phyloP scores from a whole-genome alignment of 2,113 vertebrate species.

The Bos javanicus region DNA sequence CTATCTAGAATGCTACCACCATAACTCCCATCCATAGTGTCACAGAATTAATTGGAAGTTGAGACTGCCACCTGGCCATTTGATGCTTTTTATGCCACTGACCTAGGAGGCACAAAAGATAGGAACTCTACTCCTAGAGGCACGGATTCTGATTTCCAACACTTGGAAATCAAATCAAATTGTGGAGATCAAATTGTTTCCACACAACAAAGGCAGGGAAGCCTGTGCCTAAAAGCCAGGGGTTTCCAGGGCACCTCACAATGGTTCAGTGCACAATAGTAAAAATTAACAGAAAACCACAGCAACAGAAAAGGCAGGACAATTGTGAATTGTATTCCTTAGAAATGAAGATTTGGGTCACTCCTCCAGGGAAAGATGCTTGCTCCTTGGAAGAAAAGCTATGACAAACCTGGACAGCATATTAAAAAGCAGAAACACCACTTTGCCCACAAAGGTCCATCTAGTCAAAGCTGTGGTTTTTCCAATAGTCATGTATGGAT shows the following conservation, averaged over 20 bases:
- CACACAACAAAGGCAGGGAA: neutral
- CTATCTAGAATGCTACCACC: neutral
- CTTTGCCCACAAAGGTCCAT: neutral
- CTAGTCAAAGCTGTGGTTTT: neutral
- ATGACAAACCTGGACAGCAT: neutral
- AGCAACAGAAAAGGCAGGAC: neutral
- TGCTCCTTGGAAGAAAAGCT: neutral
- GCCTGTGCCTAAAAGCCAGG: neutral
- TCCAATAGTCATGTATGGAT: neutral
- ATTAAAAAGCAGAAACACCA: neutral
- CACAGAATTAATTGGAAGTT: neutral
- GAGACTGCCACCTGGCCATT: neutral
- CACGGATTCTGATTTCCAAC: neutral
- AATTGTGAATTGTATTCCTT: neutral
- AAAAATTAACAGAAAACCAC: neutral
- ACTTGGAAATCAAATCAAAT: neutral
- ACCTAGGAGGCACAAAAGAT: neutral
- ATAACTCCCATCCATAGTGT: neutral
- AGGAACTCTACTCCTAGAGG: neutral
- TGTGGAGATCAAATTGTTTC: neutral
- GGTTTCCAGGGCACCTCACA: neutral
- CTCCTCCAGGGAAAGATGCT: neutral
- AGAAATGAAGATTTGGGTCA: neutral
- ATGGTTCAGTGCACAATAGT: neutral
- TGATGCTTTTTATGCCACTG: neutral